Evolutionary conservation across 2,113 vertebrate species (phyloP).

Genomic region (Pterocles orientalis): DNA sequence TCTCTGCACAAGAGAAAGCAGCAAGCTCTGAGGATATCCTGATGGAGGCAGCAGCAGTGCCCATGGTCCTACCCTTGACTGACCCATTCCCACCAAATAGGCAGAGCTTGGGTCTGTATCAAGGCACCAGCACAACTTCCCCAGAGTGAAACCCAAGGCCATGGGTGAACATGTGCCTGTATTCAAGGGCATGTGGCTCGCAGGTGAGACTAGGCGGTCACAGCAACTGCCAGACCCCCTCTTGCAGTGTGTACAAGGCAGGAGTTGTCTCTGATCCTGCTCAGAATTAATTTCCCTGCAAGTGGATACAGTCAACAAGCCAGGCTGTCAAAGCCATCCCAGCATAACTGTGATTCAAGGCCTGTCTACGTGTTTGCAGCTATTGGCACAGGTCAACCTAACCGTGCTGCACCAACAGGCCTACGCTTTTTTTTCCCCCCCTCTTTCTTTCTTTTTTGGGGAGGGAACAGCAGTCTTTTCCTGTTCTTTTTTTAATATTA

Average conservation of each 20-base stretch:
- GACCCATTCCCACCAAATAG: not conserved
- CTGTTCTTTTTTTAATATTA: fast-evolving
- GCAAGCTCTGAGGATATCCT: not conserved
- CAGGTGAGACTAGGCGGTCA: not conserved
- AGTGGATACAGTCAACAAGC: not conserved
- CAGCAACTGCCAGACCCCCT: not conserved
- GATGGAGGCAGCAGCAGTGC: not conserved
- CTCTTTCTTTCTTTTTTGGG: not conserved
- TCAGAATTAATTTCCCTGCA: not conserved
- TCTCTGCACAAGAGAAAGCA: not conserved
- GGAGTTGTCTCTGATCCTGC: not conserved
- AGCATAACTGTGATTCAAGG: not conserved
- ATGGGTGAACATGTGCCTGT: fast-evolving
- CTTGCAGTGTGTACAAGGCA: fast-evolving
- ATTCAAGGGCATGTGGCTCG: not conserved
- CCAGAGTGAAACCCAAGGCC: not conserved
- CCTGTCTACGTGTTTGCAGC: not conserved
- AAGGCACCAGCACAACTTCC: not conserved
- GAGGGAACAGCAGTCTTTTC: not conserved
- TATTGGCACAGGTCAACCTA: not conserved
- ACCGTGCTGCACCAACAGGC: not conserved
- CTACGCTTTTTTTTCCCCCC: fast-evolving
- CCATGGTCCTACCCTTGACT: fast-evolving
- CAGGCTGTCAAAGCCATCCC: not conserved
- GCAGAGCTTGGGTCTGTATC: not conserved